A percentile compares a stretch with the other conserved stretches of the same genome.
phyloP scores from a whole-genome alignment of 2,113 vertebrate genomes.

The Neopipo cinnamomea region DNA sequence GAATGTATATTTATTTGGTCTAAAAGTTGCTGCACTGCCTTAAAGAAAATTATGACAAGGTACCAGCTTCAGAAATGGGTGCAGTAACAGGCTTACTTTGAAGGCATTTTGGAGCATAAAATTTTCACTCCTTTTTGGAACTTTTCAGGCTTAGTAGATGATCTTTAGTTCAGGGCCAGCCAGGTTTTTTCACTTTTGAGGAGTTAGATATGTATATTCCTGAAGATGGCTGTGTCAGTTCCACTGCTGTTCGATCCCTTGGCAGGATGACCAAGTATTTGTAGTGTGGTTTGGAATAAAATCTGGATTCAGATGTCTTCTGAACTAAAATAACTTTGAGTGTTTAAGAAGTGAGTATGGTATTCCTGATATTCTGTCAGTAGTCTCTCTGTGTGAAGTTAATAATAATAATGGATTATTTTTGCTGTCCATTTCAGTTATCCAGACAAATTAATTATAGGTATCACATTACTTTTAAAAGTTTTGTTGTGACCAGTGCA shows the following conservation, averaged over 20 bases:
- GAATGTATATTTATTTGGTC: neutral
- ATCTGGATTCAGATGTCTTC: neutral
- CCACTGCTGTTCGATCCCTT: neutral
- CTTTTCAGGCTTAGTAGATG: neutral
- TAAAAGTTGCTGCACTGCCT: accelerated
- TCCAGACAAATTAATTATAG: neutral
- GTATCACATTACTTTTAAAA: neutral
- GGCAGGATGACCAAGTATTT: accelerated
- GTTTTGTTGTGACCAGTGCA: neutral
- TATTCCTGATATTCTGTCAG: neutral
- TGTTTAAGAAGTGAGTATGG: neutral
- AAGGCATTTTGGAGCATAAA: neutral
- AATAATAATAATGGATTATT: neutral
- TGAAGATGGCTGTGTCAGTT: neutral
- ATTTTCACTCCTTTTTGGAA: neutral
- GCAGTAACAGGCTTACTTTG: neutral
- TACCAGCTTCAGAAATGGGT: neutral
- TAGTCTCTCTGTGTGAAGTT: neutral
- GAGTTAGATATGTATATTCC: accelerated
- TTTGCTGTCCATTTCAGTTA: neutral
- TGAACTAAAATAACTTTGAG: neutral
- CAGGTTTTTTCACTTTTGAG: neutral
- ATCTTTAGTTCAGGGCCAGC: neutral
- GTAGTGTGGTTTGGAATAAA: neutral
- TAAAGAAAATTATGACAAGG: neutral